A percentile compares a stretch with the other conserved stretches of the same genome.
These are phyloP conservation scores for Drosophila nr. perissopoda DNA, from an alignment of 2,888 invertebrate genomes.

Conservation along the genomic window DNA sequence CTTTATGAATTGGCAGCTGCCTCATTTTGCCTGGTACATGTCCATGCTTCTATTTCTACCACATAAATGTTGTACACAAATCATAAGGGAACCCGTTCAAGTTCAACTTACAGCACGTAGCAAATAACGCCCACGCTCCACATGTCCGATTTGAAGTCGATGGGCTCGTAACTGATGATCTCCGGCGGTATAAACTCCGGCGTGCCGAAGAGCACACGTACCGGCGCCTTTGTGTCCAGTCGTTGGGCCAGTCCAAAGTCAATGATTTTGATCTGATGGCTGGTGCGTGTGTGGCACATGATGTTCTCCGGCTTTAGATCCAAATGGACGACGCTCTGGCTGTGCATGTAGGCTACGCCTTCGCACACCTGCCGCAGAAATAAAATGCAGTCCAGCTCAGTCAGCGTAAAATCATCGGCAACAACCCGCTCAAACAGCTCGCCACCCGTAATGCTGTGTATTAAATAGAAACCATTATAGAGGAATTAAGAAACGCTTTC, in stretches of 20 bases:
- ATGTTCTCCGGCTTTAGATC: slow-evolving; percentile 99
- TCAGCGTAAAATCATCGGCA: slow-evolving; percentile 95
- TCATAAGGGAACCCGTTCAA: neutral
- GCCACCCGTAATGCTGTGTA: slow-evolving; percentile 93
- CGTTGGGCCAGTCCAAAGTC: slow-evolving; percentile 96
- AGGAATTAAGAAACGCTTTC: rapidly evolving
- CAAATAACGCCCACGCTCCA: slow-evolving; percentile 98
- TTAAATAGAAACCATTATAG: neutral
- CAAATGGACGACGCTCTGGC: slow-evolving; percentile 92
- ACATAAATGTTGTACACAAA: neutral
- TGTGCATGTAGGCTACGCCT: slow-evolving; percentile 95
- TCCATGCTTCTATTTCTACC: neutral
- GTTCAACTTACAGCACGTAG: slow-evolving; percentile 92
- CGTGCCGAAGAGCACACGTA: slow-evolving; percentile 93
- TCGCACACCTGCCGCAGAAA: slow-evolving; percentile 97
- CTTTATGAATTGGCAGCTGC: neutral
- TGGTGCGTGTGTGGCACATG: slow-evolving; percentile 93
- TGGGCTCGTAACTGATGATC: slow-evolving; percentile 95
- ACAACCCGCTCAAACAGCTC: slow-evolving; percentile 97
- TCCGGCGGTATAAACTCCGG: slow-evolving; percentile 97
- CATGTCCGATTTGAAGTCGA: slow-evolving; percentile 95
- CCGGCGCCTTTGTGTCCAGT: slow-evolving; percentile 88
- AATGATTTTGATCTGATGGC: slow-evolving; percentile 95
- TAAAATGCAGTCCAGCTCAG: slow-evolving; percentile 93
- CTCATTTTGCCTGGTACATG: neutral